phyloP scores from a whole-genome alignment of 1,140 invertebrate species.

The Mya arenaria region DNA sequence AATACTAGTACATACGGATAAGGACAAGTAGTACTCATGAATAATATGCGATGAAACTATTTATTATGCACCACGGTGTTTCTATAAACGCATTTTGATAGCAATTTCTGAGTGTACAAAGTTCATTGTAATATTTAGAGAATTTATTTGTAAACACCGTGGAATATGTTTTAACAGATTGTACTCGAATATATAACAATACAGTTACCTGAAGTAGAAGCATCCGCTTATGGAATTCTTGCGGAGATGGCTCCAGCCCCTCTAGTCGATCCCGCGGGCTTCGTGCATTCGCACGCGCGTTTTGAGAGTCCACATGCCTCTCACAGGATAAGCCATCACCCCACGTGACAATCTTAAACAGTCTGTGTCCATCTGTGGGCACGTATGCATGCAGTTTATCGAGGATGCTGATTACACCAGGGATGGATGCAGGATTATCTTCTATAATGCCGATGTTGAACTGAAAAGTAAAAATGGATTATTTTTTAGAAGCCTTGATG shows the following conservation, averaged over 20 bases:
- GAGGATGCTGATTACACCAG: conserved; percentile 25
- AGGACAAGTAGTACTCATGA: too few relatives aligned
- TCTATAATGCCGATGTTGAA: conserved; percentile 24
- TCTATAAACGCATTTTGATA: too few relatives aligned
- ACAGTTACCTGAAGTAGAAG: neutral
- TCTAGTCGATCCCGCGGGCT: neutral
- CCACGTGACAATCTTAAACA: conserved; percentile 2
- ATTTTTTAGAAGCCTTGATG: too few relatives aligned
- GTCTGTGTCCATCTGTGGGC: neutral
- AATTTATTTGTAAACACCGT: too few relatives aligned
- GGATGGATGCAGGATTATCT: conserved; percentile 11
- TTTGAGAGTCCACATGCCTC: conserved; percentile 21
- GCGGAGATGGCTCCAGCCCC: neutral
- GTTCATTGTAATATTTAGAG: too few relatives aligned
- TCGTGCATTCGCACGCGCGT: conserved; percentile 1
- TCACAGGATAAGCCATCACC: conserved; percentile 21
- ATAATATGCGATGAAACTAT: too few relatives aligned
- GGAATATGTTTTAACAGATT: too few relatives aligned
- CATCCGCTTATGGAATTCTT: conserved; percentile 9
- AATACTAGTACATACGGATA: neutral
- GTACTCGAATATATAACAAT: too few relatives aligned
- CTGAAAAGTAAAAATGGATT: too few relatives aligned
- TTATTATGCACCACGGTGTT: too few relatives aligned
- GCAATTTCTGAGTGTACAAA: too few relatives aligned
- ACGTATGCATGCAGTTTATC: conserved; percentile 17